These are phyloP conservation scores for Macrotis lagotis DNA, from an alignment of 2,113 vertebrate species.

Conservation along the genomic window DNA sequence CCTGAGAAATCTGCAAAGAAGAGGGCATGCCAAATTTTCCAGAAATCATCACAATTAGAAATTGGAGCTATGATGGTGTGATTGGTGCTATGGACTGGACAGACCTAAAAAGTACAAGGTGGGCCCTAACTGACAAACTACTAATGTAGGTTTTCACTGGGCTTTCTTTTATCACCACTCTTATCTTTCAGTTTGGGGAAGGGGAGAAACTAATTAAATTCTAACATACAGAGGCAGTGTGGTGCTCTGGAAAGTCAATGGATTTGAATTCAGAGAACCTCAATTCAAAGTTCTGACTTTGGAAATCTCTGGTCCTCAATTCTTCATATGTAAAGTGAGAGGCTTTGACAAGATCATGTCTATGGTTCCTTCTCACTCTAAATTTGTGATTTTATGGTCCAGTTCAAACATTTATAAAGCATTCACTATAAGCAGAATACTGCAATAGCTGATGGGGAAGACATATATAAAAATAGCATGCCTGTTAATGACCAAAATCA, in stretches of 20 bases:
- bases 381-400: neutral
- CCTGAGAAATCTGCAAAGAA: too few relatives aligned
- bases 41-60: too few relatives aligned
- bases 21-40: too few relatives aligned
- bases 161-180: slow-evolving; percentile 6
- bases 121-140: neutral
- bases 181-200: slow-evolving; percentile 38
- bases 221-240: too few relatives aligned
- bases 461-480: neutral
- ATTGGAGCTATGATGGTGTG: too few relatives aligned
- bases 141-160: slow-evolving; percentile 4
- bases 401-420: neutral
- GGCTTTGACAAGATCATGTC: neutral
- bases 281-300: too few relatives aligned
- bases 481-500: neutral
- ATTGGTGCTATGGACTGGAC: neutral
- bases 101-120: neutral
- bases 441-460: neutral
- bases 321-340: neutral
- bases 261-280: too few relatives aligned
- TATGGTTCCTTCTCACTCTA: neutral
- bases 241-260: too few relatives aligned
- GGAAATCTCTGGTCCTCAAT: too few relatives aligned
- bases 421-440: neutral
- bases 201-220: neutral